Evolutionary conservation across 2,888 invertebrate species (phyloP), one percentile per base, ranked within the genome.

Genomic region (Napeogenes sylphis): DNA sequence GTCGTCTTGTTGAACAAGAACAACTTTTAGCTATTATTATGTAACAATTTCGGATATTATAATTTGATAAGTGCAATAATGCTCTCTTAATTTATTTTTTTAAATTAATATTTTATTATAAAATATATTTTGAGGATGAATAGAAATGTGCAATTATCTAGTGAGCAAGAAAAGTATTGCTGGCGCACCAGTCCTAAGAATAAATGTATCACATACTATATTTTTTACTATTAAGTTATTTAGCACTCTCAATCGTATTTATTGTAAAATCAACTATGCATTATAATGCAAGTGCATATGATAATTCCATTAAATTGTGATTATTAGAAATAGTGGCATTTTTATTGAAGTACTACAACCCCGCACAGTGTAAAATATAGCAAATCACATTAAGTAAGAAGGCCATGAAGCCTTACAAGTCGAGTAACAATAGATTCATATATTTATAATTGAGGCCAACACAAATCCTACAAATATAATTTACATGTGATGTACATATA

Each of bases 291-390:
- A 83, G 75, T 77, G 87, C 87, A 83, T 89, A 87, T 70, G 88
- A 84, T 86, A 82, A 89, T 88, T 88, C 87, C 84, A 90, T 77
- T 89, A 90, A 89, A 90, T 80, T 87, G 83, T 89, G 83, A 90
- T 89, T 89, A 88, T 79, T 86, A 87, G 81, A 82, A 79, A 71
- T 70, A 61, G 66, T 68, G 71, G 75, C 72, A 70, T 81, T 79
- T 76, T 72, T 69, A 71, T 70, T 68, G 10, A 55, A 61, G 55
- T 59, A 54, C 45, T 63, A 45, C 64, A 45, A 60, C 56, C 59
- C 55, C 47, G 55, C 55, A 56, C 12, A 59, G 38, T 58, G 4
- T 47, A 55, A 56, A 57, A 45, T 21, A 45, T 60, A 55, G n/a
- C 51, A 51, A 59, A 60, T 62, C 45, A 33, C 13, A 53, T 60